Conservation (phyloP, 2,888 invertebrate species). For the Scaptomyza reducta region DNA sequence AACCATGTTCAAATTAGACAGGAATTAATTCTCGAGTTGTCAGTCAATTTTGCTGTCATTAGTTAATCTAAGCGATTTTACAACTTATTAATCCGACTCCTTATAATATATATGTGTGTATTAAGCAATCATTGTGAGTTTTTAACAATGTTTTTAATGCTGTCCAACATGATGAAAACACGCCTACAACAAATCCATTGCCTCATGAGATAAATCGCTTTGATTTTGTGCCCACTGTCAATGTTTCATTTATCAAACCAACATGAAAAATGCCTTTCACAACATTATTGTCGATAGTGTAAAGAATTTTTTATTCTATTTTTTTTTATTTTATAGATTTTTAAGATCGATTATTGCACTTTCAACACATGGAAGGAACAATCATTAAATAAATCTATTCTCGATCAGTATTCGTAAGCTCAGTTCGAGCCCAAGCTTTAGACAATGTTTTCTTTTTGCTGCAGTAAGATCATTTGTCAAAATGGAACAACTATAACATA, state of each 20-base stretch:
- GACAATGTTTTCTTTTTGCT: too few relatives aligned
- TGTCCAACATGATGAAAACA: conserved; percentile 8
- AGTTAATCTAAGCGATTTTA: conserved; percentile 34
- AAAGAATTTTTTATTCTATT: too few relatives aligned
- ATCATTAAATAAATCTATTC: too few relatives aligned
- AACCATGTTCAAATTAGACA: conserved; percentile 26
- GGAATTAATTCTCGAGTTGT: conserved; percentile 48
- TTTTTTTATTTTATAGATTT: background rate
- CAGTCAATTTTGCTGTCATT: conserved; percentile 40
- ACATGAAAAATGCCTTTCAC: background rate
- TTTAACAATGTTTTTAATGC: background rate
- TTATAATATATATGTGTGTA: background rate
- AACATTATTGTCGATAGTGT: background rate
- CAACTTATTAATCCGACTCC: conserved; percentile 35
- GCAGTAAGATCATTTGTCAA: too few relatives aligned
- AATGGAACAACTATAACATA: too few relatives aligned
- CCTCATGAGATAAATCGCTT: background rate
- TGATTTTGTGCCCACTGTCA: conserved; percentile 8
- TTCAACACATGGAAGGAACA: too few relatives aligned
- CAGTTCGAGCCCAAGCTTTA: too few relatives aligned
- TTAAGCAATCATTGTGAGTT: conserved; percentile 24
- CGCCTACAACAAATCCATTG: conserved; percentile 11
- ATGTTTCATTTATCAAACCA: conserved; percentile 2
- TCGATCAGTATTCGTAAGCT: too few relatives aligned
- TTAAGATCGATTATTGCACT: too few relatives aligned